Evolutionary conservation across 1,140 invertebrate species (phyloP).

Genomic region (Eubasilissa regina): DNA sequence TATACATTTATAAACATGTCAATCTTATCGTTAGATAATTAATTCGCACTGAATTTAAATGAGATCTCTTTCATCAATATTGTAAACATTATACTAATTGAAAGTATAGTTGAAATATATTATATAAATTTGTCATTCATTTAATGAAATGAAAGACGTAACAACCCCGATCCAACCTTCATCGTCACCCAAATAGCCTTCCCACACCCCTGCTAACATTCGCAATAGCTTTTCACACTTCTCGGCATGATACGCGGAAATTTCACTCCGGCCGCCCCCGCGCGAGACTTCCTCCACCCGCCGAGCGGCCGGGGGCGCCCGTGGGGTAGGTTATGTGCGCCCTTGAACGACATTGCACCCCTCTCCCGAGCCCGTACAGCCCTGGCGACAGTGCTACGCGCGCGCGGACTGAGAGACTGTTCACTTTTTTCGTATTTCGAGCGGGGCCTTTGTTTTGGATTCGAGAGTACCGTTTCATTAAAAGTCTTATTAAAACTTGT

Average conservation of each 20-base stretch:
- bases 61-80: too few species aligned
- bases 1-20: too few species aligned
- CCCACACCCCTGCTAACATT: background rate
- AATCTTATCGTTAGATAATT: too few species aligned
- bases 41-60: too few species aligned
- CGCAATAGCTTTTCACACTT: background rate
- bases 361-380: background rate
- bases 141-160: too few species aligned
- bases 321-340: slow-evolving; percentile 55
- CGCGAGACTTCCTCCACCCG: too few species aligned
- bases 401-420: background rate
- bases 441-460: background rate
- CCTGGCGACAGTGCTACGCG: slow-evolving; percentile 3
- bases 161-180: too few species aligned
- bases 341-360: slow-evolving; percentile 54
- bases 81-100: too few species aligned
- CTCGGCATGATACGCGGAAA: slow-evolving; percentile 1
- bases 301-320: background rate
- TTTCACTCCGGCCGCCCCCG: background rate
- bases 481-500: background rate
- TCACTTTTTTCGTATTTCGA: background rate
- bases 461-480: background rate
- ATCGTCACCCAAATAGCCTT: background rate
- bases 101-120: too few species aligned
- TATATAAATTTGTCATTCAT: too few species aligned